phyloP scores from a whole-genome alignment of 2,113 vertebrate species.

The Hepsetus odoe region DNA sequence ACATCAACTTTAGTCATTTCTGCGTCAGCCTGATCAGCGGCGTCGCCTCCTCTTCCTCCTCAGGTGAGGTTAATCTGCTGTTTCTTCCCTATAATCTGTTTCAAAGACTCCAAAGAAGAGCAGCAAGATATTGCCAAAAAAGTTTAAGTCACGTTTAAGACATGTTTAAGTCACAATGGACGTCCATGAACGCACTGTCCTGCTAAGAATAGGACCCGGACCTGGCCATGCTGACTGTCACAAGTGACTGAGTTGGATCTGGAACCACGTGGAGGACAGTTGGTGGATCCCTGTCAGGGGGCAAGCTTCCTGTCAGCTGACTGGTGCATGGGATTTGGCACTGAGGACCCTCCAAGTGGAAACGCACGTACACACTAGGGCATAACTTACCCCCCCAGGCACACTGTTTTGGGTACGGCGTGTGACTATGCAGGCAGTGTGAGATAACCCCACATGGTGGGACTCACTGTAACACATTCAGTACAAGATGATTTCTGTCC shows the following conservation, averaged over 20 bases:
- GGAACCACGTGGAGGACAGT: constrained; percentile 6
- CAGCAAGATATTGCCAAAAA: too few species aligned
- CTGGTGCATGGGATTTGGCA: constrained; percentile 23
- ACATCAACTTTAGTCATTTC: too few species aligned
- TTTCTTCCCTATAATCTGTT: too few species aligned
- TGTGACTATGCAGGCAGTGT: constrained; percentile 25
- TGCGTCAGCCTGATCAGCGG: too few species aligned
- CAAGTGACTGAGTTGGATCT: constrained; percentile 5
- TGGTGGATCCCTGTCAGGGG: neutral
- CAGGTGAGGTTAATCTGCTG: too few species aligned
- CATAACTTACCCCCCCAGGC: neutral
- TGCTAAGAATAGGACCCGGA: constrained; percentile 22
- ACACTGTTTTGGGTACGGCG: constrained; percentile 33
- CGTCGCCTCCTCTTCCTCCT: too few species aligned
- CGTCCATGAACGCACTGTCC: neutral
- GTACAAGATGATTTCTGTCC: too few species aligned
- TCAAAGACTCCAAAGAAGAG: too few species aligned
- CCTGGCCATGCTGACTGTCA: constrained; percentile 1
- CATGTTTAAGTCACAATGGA: neutral
- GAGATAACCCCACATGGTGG: neutral
- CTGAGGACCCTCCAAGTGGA: neutral
- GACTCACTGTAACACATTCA: too few species aligned
- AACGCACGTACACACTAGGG: constrained; percentile 22
- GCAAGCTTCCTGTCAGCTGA: constrained; percentile 17
- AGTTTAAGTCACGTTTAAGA: too few species aligned